phyloP scores from a whole-genome alignment of 2,888 invertebrate species.

The Cactoblastis cactorum region DNA sequence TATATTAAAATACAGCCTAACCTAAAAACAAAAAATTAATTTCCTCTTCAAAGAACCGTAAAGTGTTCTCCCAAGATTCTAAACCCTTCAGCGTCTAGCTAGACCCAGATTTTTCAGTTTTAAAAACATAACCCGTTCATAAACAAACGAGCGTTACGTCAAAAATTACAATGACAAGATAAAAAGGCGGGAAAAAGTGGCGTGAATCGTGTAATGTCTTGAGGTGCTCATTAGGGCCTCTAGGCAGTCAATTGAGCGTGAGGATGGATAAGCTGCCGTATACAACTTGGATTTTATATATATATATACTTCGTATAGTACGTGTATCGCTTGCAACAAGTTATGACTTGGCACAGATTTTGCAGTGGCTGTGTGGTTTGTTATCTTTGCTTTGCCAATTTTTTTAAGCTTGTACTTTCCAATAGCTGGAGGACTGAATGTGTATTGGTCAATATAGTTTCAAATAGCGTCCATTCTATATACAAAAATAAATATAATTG shows the following conservation, averaged over 20 bases:
- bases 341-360: conserved; percentile 31
- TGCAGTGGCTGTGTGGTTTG: conserved; percentile 1
- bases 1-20: too few relatives aligned
- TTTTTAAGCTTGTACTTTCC: too few relatives aligned
- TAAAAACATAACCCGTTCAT: background rate
- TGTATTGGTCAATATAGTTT: too few relatives aligned
- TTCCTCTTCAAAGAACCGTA: too few relatives aligned
- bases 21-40: too few relatives aligned
- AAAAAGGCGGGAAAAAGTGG: conserved; percentile 9
- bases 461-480: too few relatives aligned
- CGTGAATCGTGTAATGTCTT: conserved; percentile 12
- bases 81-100: too few relatives aligned
- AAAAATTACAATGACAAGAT: conserved; percentile 15
- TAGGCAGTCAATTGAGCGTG: conserved; percentile 25
- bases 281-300: conserved; percentile 1
- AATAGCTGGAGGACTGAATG: too few relatives aligned
- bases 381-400: background rate
- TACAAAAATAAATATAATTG: too few relatives aligned
- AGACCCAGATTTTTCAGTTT: background rate
- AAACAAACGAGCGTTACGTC: conserved; percentile 11
- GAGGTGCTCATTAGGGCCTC: conserved; percentile 19
- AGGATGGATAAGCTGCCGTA: conserved; percentile 20
- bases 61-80: too few relatives aligned
- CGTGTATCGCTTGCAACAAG: conserved; percentile 3
- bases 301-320: background rate